Evolutionary conservation across 2,888 invertebrate species (phyloP), one percentile per base, ranked within the genome.

Genomic region (Cryptocephalus moraei): DNA sequence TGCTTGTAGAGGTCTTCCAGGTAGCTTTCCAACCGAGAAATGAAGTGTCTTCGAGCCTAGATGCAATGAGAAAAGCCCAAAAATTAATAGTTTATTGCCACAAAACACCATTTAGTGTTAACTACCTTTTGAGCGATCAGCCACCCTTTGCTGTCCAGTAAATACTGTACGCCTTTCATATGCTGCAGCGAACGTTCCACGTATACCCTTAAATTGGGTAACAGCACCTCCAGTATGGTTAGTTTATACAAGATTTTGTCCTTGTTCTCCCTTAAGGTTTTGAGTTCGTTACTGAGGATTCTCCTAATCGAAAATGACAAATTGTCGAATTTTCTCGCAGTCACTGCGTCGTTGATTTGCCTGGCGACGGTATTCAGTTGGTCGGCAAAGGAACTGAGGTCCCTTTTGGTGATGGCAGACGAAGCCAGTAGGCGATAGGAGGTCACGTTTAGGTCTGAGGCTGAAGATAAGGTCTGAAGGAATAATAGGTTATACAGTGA

Each of bases 81-180:
- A 36, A 4, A 31, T 13, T 39, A 12, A n/a, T 6, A 33, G 12
- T 11, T 11, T 8, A n/a, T n/a, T 14, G 2, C 13, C 10, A 38
- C 12, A 14, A 32, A 44, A 36, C 36, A 36, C 6, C 22, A 4
- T 22, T 22, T 6, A 22, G 22, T 22, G n/a, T n/a, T n/a, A 57
- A 73, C 72, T 69, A 83, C 83, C 77, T 81, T 77, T 58, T 79
- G 76, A 45, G 84, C 82, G 58, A 87, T 82, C 56, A 80, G 75
- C 43, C 78, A 78, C 33, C 84, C 84, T 58, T 84, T 82, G 61
- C 80, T 82, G 59, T 85, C 80, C 51, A 89, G 76, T 68, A 82
- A 86, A 64, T 79, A 82, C 65, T 88, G 87, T 41, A 86, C 81
- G n/a, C 80, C 83, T 59, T 82, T 82, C 55, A 88, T 76, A 62